Conservation (phyloP, 2,113 vertebrate genomes). For the Oncorhynchus keta region DNA sequence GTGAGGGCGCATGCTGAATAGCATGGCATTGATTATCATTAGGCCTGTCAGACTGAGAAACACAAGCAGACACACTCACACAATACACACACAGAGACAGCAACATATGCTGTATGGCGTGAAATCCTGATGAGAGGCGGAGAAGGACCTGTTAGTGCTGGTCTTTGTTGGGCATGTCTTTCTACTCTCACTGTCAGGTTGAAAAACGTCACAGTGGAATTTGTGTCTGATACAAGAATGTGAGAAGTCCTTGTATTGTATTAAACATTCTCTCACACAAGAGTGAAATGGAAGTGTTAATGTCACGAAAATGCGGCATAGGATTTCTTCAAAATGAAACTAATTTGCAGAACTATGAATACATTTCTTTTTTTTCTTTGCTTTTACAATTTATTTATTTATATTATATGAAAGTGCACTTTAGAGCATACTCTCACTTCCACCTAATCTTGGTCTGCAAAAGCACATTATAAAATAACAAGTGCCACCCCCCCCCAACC, state of each 20-base stretch:
- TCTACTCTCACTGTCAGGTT: too few species aligned
- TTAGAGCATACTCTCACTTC: too few species aligned
- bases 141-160: slow-evolving; percentile 15
- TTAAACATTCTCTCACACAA: background rate
- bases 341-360: slow-evolving; percentile 11
- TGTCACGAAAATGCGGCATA: background rate
- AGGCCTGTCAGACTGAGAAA: background rate
- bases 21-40: slow-evolving; percentile 7
- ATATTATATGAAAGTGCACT: background rate
- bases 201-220: too few species aligned
- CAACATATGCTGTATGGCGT: slow-evolving; percentile 17
- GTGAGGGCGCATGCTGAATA: background rate
- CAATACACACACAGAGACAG: background rate
- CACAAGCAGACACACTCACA: background rate
- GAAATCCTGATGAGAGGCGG: background rate
- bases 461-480: too few species aligned
- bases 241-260: too few species aligned
- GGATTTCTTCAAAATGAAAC: background rate
- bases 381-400: background rate
- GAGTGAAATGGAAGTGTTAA: too few species aligned
- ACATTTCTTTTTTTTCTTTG: slow-evolving; percentile 18
- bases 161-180: background rate
- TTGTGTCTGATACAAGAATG: too few species aligned
- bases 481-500: too few species aligned
- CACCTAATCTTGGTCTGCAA: too few species aligned